Evolutionary conservation across 2,888 invertebrate genomes (phyloP).

Genomic region (Drosophila vallismaia): DNA sequence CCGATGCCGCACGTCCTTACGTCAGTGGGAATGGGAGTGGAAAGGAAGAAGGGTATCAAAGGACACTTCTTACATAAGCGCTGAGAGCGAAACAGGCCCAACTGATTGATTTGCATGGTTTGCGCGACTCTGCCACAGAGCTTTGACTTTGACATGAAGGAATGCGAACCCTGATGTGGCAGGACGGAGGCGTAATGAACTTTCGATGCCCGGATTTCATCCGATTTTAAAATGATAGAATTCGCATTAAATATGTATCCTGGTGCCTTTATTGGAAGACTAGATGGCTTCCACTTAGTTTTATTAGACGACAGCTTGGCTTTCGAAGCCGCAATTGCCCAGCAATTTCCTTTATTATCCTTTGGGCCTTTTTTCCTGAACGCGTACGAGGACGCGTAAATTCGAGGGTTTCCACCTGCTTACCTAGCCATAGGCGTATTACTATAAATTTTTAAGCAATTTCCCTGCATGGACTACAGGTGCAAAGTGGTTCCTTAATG

Average conservation of each 20-base stretch:
- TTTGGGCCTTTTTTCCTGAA: constrained; percentile 1
- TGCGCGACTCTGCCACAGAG: constrained; percentile 50
- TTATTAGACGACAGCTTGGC: constrained; percentile 66
- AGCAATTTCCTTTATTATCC: constrained; percentile 77
- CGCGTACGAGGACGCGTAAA: neutral
- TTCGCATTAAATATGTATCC: constrained; percentile 75
- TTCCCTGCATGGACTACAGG: constrained; percentile 54
- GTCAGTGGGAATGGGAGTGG: constrained; percentile 35
- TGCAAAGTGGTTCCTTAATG: constrained; percentile 63
- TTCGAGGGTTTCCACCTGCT: constrained; percentile 58
- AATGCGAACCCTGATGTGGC: constrained; percentile 55
- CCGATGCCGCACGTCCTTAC: constrained; percentile 78
- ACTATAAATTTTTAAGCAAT: constrained; percentile 70
- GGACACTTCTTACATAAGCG: constrained; percentile 28
- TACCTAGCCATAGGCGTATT: constrained; percentile 66
- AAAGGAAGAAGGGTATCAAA: too few species aligned
- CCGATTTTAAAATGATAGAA: constrained; percentile 26
- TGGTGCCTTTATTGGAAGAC: constrained; percentile 70
- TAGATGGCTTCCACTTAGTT: constrained; percentile 69
- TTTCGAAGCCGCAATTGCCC: constrained; percentile 60
- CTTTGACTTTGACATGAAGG: constrained; percentile 63
- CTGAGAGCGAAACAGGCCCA: constrained; percentile 37
- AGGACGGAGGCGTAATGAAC: constrained; percentile 44
- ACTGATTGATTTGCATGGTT: constrained; percentile 76
- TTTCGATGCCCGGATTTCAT: constrained; percentile 9